phyloP scores from a whole-genome alignment of 2,797 vertebrate species.

The Saxicola maurus region DNA sequence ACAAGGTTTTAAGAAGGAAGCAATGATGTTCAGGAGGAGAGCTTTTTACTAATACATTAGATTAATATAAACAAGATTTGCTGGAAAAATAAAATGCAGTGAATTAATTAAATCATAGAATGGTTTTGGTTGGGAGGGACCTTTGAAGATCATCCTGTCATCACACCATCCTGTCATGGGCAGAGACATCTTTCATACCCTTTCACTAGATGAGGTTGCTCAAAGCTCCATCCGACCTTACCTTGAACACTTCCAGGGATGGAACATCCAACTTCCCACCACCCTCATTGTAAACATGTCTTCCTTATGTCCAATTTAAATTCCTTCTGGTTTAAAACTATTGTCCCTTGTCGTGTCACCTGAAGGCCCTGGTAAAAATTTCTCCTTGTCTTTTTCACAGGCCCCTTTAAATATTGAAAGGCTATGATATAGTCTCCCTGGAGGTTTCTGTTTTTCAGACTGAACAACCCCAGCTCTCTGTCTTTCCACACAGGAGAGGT shows the following conservation, averaged over 20 bases:
- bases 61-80: background rate
- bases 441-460: background rate
- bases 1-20: background rate
- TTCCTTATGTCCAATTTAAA: background rate
- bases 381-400: background rate
- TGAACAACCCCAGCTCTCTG: background rate
- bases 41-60: background rate
- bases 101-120: background rate
- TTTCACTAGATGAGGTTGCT: background rate
- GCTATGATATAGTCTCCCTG: background rate
- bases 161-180: too few relatives aligned
- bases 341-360: background rate
- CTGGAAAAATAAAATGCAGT: background rate
- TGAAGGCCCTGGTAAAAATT: background rate
- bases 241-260: background rate
- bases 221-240: background rate
- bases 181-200: background rate
- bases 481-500: background rate
- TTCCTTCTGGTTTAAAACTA: background rate
- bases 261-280: background rate
- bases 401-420: background rate
- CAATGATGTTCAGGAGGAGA: background rate
- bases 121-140: background rate
- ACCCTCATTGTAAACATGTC: rapidly evolving
- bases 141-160: background rate